Base-by-base conservation (phyloP, 2,113 vertebrate genomes). In the Miniopterus natalensis region DNA sequence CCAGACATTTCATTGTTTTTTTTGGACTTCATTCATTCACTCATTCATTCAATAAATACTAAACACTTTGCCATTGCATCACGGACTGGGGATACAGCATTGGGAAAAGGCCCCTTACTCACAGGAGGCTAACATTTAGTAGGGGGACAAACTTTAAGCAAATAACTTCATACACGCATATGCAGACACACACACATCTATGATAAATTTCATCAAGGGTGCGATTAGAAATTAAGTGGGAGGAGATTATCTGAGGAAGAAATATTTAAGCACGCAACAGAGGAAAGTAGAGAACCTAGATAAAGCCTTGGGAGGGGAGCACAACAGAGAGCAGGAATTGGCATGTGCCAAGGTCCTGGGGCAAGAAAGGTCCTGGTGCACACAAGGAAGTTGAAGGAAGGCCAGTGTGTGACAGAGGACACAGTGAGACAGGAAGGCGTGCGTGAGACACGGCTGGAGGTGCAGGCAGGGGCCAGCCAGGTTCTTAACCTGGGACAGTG, bases 91-190 rank as follows among this genome's bases (percentile, higher is more conserved):
- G 25, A 75, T 1, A 87, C 0, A 42, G 59, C 40, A 29, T 0
- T 53, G 85, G 63, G n/a, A 57, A 74, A 83, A 51, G 71, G 45
- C 29, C 53, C 49, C 8, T n/a, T 17, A 59, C 10, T 71, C 78
- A 71, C 9, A n/a, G n/a, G 9, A 70, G 17, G 77, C 68, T 45
- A 75, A 75, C 20, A 61, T 53, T 89, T 47, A 88, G 36, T 18
- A 53, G 45, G 51, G 23, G 45, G 77, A 93, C 29, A 80, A 51
- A 55, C 20, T 27, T 61, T 14, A 75, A 88, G 66, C 23, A 89
- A 89, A 57, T 53, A 71, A 73, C 91, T 90, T 77, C 81, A 84
- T 31, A 40, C n/a, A 66, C 65, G n/a, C 65, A 31, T 42, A 31
- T 18, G n/a, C 2, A 27, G 25, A 31, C 57, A 66, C 53, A 79